Conservation (phyloP, 2,113 vertebrate genomes). For the Pygoscelis adeliae region DNA sequence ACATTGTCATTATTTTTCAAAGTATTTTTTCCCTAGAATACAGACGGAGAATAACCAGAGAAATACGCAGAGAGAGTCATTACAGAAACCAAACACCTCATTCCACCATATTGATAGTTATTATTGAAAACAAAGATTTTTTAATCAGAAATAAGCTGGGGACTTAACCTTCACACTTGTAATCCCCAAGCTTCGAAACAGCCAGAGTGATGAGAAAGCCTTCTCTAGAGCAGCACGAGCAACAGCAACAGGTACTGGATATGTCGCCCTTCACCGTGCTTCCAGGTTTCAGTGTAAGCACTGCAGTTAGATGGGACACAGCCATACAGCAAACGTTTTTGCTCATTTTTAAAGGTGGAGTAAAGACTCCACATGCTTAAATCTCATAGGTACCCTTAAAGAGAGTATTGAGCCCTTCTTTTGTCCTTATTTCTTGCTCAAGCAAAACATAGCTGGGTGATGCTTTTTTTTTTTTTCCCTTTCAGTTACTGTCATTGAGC, state of each 20-base stretch:
- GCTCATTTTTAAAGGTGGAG: neutral
- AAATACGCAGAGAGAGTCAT: neutral
- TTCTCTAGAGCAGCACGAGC: neutral
- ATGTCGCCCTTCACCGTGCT: accelerated
- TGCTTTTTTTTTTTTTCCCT: neutral
- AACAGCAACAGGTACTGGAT: neutral
- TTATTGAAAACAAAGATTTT: neutral
- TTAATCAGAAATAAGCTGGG: neutral
- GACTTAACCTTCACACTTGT: neutral
- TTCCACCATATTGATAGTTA: neutral
- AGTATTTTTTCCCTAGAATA: constrained; percentile 14
- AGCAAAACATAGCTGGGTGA: neutral
- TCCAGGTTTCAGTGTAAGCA: neutral
- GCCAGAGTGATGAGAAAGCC: neutral
- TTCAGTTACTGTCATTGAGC: neutral
- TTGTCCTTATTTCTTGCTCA: neutral
- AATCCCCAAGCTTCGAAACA: neutral
- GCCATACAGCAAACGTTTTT: neutral
- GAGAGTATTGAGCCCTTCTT: neutral
- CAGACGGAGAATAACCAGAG: neutral
- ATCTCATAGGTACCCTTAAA: neutral
- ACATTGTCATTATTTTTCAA: constrained; percentile 55
- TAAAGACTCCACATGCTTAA: neutral
- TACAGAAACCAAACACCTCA: neutral
- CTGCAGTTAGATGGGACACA: neutral